Conservation (phyloP, 2,888 invertebrate species). For the Meteorus cinctellus region DNA sequence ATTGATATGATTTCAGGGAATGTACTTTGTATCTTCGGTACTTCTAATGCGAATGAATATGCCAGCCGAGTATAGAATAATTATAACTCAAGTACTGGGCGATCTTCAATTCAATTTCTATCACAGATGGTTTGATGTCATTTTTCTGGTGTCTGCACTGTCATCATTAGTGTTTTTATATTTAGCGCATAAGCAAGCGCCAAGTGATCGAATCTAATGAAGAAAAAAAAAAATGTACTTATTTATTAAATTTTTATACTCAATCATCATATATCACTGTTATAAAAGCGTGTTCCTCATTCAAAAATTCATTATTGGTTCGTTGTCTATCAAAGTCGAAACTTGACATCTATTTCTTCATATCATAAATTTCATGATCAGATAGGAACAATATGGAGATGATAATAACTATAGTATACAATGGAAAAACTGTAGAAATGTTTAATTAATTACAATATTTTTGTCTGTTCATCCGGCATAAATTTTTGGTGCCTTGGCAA, state of each 20-base stretch:
- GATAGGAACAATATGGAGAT: conserved; percentile 16
- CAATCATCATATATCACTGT: neutral
- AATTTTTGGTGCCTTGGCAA: neutral
- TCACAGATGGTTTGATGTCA: conserved; percentile 99
- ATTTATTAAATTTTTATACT: neutral
- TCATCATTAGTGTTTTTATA: conserved; percentile 97
- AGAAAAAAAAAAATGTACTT: neutral
- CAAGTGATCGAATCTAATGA: conserved; percentile 67
- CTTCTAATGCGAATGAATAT: conserved; percentile 99
- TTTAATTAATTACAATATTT: conserved; percentile 14
- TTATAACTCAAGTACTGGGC: conserved; percentile 93
- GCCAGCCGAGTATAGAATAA: conserved; percentile 96
- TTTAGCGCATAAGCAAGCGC: conserved; percentile 93
- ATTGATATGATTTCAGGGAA: conserved; percentile 80
- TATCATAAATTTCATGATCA: too few species aligned
- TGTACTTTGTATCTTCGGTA: conserved; percentile 99
- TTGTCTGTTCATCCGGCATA: neutral
- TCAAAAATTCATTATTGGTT: neutral
- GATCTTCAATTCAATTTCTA: conserved; percentile 99
- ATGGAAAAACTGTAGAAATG: conserved; percentile 27
- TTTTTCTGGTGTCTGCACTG: conserved; percentile 96
- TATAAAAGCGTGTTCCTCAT: neutral
- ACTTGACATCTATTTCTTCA: too few species aligned
- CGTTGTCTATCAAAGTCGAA: neutral
- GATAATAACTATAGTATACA: conserved; percentile 29